phyloP scores from a whole-genome alignment of 2,888 invertebrate genomes.

The Dynastes hyllus region DNA sequence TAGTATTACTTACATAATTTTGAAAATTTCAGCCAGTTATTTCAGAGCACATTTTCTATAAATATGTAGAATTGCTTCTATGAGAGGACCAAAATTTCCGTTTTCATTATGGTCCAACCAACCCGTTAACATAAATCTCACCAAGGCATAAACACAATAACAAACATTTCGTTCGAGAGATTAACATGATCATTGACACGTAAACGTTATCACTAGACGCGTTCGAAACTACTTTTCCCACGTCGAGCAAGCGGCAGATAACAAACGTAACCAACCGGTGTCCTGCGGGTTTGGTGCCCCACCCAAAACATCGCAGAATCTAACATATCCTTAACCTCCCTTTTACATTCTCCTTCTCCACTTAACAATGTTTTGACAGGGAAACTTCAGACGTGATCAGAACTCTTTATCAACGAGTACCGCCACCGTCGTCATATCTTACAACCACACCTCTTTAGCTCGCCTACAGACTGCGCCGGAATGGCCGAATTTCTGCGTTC shows the following conservation, averaged over 20 bases:
- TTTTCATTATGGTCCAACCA: background rate
- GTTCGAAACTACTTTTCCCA: background rate
- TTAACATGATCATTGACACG: background rate
- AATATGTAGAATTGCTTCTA: background rate
- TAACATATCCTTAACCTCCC: background rate
- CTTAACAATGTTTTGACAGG: conserved; percentile 38
- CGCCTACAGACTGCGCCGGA: background rate
- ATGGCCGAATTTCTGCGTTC: background rate
- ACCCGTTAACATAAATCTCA: background rate
- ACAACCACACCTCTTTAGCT: background rate
- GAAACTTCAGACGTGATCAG: conserved; percentile 45
- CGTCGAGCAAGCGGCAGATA: background rate
- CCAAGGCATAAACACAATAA: conserved; percentile 11
- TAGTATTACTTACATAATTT: too few relatives aligned
- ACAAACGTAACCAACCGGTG: conserved; percentile 17
- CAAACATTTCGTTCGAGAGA: background rate
- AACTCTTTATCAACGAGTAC: conserved; percentile 37
- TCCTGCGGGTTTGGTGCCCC: background rate
- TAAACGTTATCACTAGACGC: conserved; percentile 10
- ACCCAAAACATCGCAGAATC: background rate
- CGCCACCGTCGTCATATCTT: conserved; percentile 3
- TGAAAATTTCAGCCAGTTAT: too few relatives aligned
- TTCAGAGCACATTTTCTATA: background rate
- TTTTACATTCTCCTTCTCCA: background rate
- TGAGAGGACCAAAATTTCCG: too few relatives aligned